These are phyloP conservation scores for Aradophagus sp. DNA, from an alignment of 1,140 invertebrate species.

Conservation along the genomic window DNA sequence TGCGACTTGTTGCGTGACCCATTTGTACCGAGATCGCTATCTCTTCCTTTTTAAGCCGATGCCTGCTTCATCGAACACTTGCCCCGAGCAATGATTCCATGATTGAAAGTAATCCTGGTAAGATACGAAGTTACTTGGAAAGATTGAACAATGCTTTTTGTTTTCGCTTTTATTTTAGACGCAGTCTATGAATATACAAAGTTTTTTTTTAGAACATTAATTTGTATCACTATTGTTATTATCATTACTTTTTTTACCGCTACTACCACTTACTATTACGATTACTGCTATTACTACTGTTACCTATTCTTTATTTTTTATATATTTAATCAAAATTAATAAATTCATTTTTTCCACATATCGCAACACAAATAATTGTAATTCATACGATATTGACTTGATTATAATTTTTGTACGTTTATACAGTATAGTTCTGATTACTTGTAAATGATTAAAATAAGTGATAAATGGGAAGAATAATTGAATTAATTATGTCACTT, in stretches of 20 bases:
- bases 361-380: constrained; percentile 40
- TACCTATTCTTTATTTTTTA: no score
- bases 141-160: constrained; percentile 25
- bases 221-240: no score
- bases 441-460: constrained; percentile 38
- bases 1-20: background rate
- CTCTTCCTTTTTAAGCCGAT: constrained; percentile 28
- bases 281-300: no score
- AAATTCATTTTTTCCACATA: no score
- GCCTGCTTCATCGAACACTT: constrained; percentile 30
- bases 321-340: no score
- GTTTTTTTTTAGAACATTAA: no score
- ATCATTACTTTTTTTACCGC: no score
- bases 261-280: no score
- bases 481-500: constrained; percentile 9
- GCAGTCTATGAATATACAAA: background rate
- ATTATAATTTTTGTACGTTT: constrained; percentile 48
- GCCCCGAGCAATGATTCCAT: constrained; percentile 31
- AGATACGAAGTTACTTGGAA: constrained; percentile 7
- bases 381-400: constrained; percentile 34
- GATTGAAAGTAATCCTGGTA: constrained; percentile 37
- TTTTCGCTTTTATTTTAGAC: background rate
- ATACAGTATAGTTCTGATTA: constrained; percentile 41
- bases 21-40: constrained; percentile 14
- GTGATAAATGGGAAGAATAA: constrained; percentile 17